Evolutionary conservation across 2,888 invertebrate genomes (phyloP).

Genomic region (Pammene fasciana): DNA sequence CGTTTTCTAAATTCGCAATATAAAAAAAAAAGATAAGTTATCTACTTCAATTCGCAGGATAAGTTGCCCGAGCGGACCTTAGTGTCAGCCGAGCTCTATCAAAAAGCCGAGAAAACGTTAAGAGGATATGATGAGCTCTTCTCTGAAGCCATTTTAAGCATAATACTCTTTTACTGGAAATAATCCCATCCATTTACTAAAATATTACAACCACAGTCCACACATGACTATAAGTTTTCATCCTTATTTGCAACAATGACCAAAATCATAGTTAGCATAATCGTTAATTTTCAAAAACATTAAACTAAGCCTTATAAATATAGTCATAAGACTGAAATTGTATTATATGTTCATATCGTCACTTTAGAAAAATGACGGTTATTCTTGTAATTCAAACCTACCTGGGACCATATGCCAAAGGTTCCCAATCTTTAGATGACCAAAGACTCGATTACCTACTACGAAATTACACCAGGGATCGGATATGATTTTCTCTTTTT

Average conservation of each 20-base stretch:
- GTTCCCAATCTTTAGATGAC: background rate
- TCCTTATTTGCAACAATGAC: constrained; percentile 5
- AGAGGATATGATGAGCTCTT: background rate
- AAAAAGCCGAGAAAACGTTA: too few relatives aligned
- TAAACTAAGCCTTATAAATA: background rate
- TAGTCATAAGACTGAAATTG: background rate
- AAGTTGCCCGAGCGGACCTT: too few relatives aligned
- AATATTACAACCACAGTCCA: constrained; percentile 1
- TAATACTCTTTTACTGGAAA: background rate
- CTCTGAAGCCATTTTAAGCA: constrained; percentile 9
- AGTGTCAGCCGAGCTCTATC: too few relatives aligned
- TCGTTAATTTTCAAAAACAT: background rate
- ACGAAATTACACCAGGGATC: too few relatives aligned
- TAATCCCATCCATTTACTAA: background rate
- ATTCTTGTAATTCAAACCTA: constrained; percentile 20
- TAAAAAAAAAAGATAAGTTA: too few relatives aligned
- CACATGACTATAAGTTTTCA: background rate
- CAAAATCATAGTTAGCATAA: background rate
- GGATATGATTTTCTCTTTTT: too few relatives aligned
- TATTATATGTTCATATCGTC: background rate
- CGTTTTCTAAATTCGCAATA: too few relatives aligned
- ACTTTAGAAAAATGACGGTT: background rate
- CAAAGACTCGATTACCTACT: too few relatives aligned
- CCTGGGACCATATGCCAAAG: constrained; percentile 4
- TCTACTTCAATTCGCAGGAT: too few relatives aligned